Evolutionary conservation across 92 coral and sea anemone species (phyloP).

Genomic region (Pocillopora grandis): DNA sequence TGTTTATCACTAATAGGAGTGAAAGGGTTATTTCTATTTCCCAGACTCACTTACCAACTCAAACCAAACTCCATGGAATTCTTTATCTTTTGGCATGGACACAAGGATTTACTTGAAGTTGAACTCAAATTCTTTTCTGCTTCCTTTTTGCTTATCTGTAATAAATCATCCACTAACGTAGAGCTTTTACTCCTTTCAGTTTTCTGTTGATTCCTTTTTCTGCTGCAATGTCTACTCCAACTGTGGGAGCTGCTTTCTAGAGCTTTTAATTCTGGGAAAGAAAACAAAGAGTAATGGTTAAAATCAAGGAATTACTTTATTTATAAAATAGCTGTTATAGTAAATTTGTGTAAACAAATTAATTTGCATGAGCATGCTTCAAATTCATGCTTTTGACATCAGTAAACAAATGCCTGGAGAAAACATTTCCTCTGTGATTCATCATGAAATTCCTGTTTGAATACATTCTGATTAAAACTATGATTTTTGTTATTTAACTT

Average conservation of each 20-base stretch:
- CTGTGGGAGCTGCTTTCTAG: slow-evolving; percentile 17
- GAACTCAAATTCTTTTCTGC: slow-evolving; percentile 1
- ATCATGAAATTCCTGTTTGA: no score
- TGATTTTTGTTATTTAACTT: not conserved
- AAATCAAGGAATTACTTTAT: not conserved
- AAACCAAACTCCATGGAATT: slow-evolving; percentile 31
- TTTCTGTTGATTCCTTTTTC: slow-evolving; percentile 4
- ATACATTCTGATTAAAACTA: no score
- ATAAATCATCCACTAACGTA: slow-evolving; percentile 5
- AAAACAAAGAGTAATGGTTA: not conserved
- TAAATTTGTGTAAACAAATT: no score
- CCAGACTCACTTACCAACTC: slow-evolving; percentile 15
- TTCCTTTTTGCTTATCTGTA: not conserved
- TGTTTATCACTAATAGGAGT: not conserved
- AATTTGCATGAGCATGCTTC: no score
- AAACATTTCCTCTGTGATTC: no score
- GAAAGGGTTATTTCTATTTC: not conserved
- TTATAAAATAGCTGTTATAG: no score
- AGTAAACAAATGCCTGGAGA: no score
- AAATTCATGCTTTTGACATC: not conserved
- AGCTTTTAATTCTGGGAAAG: slow-evolving; percentile 17
- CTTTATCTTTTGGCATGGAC: slow-evolving; percentile 36
- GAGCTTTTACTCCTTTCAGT: slow-evolving; percentile 8
- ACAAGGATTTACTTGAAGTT: not conserved
- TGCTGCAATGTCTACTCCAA: slow-evolving; percentile 18